phyloP scores from a whole-genome alignment of 2,113 vertebrate genomes.

The Gobiocypris rarus region DNA sequence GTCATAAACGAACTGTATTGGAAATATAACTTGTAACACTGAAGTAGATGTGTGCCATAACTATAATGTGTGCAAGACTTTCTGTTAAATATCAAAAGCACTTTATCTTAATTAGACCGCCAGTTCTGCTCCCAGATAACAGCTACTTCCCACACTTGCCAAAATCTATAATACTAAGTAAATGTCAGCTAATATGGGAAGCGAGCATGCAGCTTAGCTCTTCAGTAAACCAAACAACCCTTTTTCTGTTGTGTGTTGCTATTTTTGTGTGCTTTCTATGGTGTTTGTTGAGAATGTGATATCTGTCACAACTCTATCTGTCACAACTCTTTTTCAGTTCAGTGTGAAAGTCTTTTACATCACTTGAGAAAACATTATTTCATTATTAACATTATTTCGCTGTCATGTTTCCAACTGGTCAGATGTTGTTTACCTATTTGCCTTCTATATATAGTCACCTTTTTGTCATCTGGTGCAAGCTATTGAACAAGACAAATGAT shows the following conservation, averaged over 20 bases:
- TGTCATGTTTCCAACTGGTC: conserved; percentile 28
- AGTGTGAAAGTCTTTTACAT: not conserved
- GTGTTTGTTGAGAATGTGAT: not conserved
- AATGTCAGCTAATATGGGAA: conserved; percentile 38
- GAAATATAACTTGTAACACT: not conserved
- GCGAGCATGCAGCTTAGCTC: conserved; percentile 11
- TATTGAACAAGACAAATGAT: conserved; percentile 30
- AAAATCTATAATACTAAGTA: conserved; percentile 33
- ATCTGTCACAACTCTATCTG: conserved; percentile 1
- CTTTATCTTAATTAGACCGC: conserved; percentile 28
- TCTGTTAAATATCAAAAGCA: conserved; percentile 27
- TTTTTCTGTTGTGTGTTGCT: not conserved
- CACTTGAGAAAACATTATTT: conserved; percentile 31
- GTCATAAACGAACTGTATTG: not conserved
- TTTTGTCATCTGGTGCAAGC: not conserved
- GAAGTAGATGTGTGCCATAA: not conserved
- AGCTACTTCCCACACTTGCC: conserved; percentile 38
- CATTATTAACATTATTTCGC: too few relatives aligned
- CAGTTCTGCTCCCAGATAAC: conserved; percentile 19
- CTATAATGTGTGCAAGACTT: not conserved
- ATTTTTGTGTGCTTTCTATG: not conserved
- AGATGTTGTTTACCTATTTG: conserved; percentile 20
- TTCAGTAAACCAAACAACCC: conserved; percentile 10
- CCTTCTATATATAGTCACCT: conserved; percentile 15
- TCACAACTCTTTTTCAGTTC: not conserved